phyloP scores from a whole-genome alignment of 2,797 vertebrate genomes.

The Allobates femoralis region DNA sequence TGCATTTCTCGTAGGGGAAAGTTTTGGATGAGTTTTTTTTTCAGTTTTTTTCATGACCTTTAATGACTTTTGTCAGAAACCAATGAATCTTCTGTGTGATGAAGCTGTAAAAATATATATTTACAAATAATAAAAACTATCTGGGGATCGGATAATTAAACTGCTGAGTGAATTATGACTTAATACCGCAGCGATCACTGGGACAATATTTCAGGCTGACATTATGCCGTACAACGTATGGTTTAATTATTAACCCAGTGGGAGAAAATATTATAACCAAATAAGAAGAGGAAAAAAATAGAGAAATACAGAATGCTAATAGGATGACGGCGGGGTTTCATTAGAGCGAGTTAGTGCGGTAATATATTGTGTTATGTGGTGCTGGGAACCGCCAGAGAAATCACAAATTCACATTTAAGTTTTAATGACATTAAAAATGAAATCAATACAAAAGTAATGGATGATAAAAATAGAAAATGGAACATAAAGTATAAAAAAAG shows the following conservation, averaged over 20 bases:
- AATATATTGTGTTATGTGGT: constrained; percentile 20
- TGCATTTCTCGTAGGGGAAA: not conserved
- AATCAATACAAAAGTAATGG: not conserved
- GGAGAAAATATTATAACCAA: constrained; percentile 56
- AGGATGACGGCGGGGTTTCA: constrained; percentile 35
- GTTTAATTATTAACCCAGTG: constrained; percentile 58
- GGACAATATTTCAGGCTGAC: constrained; percentile 42
- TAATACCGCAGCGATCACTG: constrained; percentile 35
- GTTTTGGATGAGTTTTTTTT: not conserved
- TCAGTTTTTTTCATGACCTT: not conserved
- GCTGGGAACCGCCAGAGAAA: not conserved
- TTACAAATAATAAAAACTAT: constrained; percentile 53
- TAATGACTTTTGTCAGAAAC: constrained; percentile 20
- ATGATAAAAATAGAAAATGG: not conserved
- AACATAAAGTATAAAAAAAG: not conserved
- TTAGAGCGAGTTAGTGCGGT: constrained; percentile 19
- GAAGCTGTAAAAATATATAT: constrained; percentile 40
- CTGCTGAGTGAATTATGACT: constrained; percentile 55
- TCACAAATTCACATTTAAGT: not conserved
- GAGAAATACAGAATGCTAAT: constrained; percentile 41
- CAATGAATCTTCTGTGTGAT: not conserved
- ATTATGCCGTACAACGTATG: constrained; percentile 53
- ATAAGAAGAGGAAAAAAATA: constrained; percentile 19
- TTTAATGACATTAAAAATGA: not conserved
- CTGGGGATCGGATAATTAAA: constrained; percentile 55